Conservation (phyloP, 2,888 invertebrate species). For the Sarcophaga subvicina region DNA sequence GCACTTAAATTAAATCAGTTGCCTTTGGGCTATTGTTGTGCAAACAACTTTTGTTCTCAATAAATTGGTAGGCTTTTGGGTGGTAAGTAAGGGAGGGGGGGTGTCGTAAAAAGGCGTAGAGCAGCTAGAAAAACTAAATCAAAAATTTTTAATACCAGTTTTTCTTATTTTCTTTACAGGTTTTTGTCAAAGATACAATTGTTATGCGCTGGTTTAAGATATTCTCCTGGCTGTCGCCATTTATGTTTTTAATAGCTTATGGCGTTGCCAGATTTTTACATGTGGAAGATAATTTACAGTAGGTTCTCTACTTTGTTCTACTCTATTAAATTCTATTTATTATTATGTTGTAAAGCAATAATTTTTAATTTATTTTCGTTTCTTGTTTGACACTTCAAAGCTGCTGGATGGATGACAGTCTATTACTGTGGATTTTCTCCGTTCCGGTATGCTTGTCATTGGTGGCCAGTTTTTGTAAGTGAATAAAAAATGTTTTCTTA, state of each 20-base stretch:
- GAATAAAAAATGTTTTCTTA: background rate
- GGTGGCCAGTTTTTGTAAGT: slow-evolving; percentile 84
- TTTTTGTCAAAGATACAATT: slow-evolving; percentile 88
- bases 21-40: too few relatives aligned
- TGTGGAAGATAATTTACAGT: slow-evolving; percentile 84
- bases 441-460: slow-evolving; percentile 85
- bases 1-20: background rate
- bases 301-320: slow-evolving; percentile 74
- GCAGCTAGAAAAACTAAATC: background rate
- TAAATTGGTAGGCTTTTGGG: background rate
- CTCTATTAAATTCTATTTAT: background rate
- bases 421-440: slow-evolving; percentile 85
- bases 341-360: background rate
- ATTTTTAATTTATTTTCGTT: background rate
- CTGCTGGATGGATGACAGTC: slow-evolving; percentile 87
- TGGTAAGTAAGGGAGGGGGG: too few relatives aligned
- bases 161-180: slow-evolving; percentile 77
- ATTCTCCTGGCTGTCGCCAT: slow-evolving; percentile 87
- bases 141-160: background rate
- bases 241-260: slow-evolving; percentile 83
- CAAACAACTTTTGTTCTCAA: slow-evolving; percentile 9
- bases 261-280: slow-evolving; percentile 77
- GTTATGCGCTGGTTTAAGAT: slow-evolving; percentile 87
- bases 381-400: slow-evolving; percentile 79
- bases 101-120: background rate